Conservation (phyloP, 2,888 invertebrate species). For the Schrankia costaestrigalis region DNA sequence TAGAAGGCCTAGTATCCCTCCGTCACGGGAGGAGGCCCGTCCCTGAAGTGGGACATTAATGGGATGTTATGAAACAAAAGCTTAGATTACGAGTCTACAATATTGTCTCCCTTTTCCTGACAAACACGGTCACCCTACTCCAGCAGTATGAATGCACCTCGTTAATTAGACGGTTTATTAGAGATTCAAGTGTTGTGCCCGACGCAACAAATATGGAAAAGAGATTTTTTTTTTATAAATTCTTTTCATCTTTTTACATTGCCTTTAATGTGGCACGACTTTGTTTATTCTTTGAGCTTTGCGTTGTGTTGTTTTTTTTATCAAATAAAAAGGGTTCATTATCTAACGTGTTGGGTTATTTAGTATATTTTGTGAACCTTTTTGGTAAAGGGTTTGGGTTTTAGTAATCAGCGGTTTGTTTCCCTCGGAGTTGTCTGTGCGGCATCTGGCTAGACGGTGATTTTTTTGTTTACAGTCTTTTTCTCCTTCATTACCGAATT, state of each 20-base stretch:
- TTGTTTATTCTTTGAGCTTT: slow-evolving; percentile 16
- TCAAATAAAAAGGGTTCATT: neutral
- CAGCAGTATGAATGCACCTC: slow-evolving; percentile 53
- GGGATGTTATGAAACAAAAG: neutral
- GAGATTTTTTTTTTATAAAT: slow-evolving; percentile 13
- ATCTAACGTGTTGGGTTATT: neutral
- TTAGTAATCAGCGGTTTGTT: neutral
- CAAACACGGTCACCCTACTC: slow-evolving; percentile 29
- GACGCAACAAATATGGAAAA: slow-evolving; percentile 28
- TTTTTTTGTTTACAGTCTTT: too few species aligned
- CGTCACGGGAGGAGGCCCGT: too few species aligned
- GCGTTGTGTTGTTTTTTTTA: slow-evolving; percentile 5
- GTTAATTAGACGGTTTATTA: slow-evolving; percentile 75
- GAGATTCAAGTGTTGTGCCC: slow-evolving; percentile 54
- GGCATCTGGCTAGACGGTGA: neutral
- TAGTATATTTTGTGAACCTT: neutral
- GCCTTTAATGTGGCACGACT: slow-evolving; percentile 8
- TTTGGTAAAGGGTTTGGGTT: neutral
- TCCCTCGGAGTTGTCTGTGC: neutral
- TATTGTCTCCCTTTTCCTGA: neutral
- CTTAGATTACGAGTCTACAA: neutral
- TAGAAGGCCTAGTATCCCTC: too few species aligned
- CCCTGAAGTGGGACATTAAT: too few species aligned
- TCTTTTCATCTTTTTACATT: slow-evolving; percentile 9
- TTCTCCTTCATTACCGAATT: too few species aligned